These are phyloP conservation scores for Boloria euphrosyne DNA, from an alignment of 2,888 invertebrate species.

Conservation along the genomic window DNA sequence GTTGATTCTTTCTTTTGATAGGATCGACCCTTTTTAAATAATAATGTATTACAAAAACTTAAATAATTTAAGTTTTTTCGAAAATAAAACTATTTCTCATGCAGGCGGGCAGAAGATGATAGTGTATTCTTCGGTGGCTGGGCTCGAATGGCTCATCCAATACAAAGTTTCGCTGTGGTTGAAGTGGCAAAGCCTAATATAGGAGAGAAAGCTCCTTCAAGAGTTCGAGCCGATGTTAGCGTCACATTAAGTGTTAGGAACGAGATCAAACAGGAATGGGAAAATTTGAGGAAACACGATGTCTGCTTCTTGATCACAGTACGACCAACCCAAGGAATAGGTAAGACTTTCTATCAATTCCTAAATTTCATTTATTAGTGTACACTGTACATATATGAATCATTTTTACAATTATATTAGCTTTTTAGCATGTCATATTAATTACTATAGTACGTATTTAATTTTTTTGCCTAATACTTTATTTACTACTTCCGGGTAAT, in stretches of 20 bases:
- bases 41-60: too few species aligned
- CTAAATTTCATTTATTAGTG: background rate
- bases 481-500: too few species aligned
- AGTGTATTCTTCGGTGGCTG: constrained; percentile 97
- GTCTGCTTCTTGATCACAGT: constrained; percentile 98
- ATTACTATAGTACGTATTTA: too few species aligned
- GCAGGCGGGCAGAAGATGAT: constrained; percentile 92
- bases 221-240: constrained; percentile 97
- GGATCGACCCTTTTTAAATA: too few species aligned
- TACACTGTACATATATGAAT: too few species aligned
- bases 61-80: background rate
- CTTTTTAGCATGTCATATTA: too few species aligned
- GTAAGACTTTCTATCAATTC: constrained; percentile 62
- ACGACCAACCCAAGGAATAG: constrained; percentile 91
- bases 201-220: constrained; percentile 96
- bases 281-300: constrained; percentile 97
- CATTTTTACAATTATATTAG: too few species aligned
- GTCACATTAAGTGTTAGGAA: constrained; percentile 94
- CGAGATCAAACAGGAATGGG: constrained; percentile 98
- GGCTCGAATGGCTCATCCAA: constrained; percentile 99
- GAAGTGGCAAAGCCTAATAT: constrained; percentile 96
- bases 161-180: constrained; percentile 95
- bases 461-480: too few species aligned
- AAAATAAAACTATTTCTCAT: background rate
- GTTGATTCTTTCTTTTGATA: too few species aligned